Evolutionary conservation across 2,888 invertebrate species (phyloP).

Genomic region (Synergus japonicus): DNA sequence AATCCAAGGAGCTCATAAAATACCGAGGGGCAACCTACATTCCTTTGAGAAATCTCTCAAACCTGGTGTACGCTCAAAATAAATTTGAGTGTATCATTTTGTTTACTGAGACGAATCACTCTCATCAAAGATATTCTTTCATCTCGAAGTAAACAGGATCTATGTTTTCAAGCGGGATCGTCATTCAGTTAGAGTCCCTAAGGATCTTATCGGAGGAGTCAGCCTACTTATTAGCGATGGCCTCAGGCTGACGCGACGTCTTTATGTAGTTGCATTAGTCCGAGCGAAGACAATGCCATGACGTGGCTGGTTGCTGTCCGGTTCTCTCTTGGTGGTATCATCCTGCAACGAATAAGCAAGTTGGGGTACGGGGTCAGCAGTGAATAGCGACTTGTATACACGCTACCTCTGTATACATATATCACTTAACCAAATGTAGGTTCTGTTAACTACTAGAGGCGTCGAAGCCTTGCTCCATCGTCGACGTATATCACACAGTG

Average conservation of each 20-base stretch:
- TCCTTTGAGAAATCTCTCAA: too few relatives aligned
- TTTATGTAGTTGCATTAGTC: slow-evolving; percentile 51
- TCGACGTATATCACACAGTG: slow-evolving; percentile 50
- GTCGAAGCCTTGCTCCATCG: slow-evolving; percentile 57
- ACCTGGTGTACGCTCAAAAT: too few relatives aligned
- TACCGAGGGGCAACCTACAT: neutral
- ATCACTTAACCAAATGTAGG: slow-evolving; percentile 50
- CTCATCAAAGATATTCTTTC: neutral
- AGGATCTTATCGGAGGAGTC: neutral
- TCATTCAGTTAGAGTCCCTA: neutral
- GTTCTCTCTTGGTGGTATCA: slow-evolving; percentile 49
- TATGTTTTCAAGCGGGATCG: neutral
- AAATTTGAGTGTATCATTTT: too few relatives aligned
- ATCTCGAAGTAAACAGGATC: neutral
- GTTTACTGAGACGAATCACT: neutral
- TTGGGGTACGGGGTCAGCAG: slow-evolving; percentile 58
- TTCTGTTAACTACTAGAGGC: slow-evolving; percentile 63
- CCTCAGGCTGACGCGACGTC: slow-evolving; percentile 46
- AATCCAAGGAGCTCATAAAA: slow-evolving; percentile 7
- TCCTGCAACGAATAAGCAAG: slow-evolving; percentile 40
- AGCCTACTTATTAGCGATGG: slow-evolving; percentile 49
- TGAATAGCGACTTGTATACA: slow-evolving; percentile 58
- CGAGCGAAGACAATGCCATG: slow-evolving; percentile 54
- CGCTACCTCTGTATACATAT: slow-evolving; percentile 49
- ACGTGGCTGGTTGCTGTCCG: slow-evolving; percentile 53